Evolutionary conservation across 2,797 vertebrate species (phyloP).

Genomic region (Sebastes nivosus): DNA sequence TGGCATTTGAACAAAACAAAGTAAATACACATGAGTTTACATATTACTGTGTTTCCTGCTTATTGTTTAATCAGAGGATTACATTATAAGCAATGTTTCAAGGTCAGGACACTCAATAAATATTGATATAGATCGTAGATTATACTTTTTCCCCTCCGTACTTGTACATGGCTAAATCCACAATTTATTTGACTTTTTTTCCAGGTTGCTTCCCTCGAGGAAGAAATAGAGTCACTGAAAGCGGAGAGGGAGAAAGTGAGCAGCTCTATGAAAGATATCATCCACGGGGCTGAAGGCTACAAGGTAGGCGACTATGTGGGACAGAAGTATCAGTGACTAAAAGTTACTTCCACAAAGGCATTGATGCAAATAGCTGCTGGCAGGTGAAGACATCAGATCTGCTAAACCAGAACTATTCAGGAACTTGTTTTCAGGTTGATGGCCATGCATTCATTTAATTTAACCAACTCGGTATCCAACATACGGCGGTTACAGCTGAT

Average conservation of each 20-base stretch:
- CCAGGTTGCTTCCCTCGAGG: slow-evolving; percentile 83
- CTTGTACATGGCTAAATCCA: not conserved
- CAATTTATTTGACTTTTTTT: not conserved
- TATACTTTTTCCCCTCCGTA: not conserved
- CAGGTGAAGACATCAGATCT: not conserved
- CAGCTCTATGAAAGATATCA: slow-evolving; percentile 91
- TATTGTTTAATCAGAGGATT: not conserved
- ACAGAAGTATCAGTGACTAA: not conserved
- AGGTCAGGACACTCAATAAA: not conserved
- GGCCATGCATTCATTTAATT: not conserved
- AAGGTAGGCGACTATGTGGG: slow-evolving; percentile 82
- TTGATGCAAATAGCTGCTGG: not conserved
- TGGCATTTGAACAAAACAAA: not conserved
- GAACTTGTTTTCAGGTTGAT: not conserved
- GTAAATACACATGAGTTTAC: not conserved
- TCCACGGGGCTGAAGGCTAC: slow-evolving; percentile 93
- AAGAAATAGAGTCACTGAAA: slow-evolving; percentile 84
- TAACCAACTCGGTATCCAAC: no score
- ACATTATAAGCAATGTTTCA: not conserved
- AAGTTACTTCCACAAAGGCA: not conserved
- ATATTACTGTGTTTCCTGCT: not conserved
- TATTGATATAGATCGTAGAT: not conserved
- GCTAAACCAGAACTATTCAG: not conserved
- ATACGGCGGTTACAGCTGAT: not conserved
- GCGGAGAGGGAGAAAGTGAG: slow-evolving; percentile 87